Base-by-base conservation (phyloP, 2,888 invertebrate genomes). In the Drosophila flavopinicola region DNA sequence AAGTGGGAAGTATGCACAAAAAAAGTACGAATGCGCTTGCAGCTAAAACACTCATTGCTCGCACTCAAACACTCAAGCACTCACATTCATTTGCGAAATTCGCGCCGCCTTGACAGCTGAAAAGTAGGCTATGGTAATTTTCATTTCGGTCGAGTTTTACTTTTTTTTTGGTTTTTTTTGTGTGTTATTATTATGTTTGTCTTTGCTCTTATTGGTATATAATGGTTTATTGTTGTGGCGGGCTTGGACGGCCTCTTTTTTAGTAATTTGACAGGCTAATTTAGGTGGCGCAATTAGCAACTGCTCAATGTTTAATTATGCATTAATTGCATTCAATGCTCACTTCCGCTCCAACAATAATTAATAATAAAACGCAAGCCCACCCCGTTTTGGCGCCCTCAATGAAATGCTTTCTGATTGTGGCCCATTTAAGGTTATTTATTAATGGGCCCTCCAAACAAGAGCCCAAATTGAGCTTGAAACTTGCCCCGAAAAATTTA, bases 261-360 rank as follows among this genome's bases (percentile, higher is more conserved):
- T 30, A n/a, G n/a, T 30, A 41, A 66, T 63, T 74, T 58, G 66
- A 47, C 61, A 37, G 71, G 58, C 74, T 59, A 66, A 76, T 77
- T 74, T 67, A 69, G 64, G n/a, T n/a, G 60, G 53, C 44, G 66
- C 74, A 75, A 82, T 83, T 83, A 67, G 74, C 65, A 75, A 66
- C 66, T 63, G 66, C 76, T 71, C 45, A 59, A 66, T 77, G 79
- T 56, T 80, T 69, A 86, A 86, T 82, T 86, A 86, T 82, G 86
- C 86, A 86, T 85, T 84, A 84, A 82, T 77, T 77, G 87, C 80
- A 80, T 69, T 86, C 65, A 84, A 84, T 65, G 77, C 66, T 57
- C 71, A 86, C 77, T 80, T 84, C 84, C 84, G 86, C 67, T 74
- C 49, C 64, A 73, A 57, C 58, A 59, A 69, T 63, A 64, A 66